These are phyloP conservation scores for Phataginus tricuspis DNA, from an alignment of 2,797 vertebrate species.

Conservation along the genomic window DNA sequence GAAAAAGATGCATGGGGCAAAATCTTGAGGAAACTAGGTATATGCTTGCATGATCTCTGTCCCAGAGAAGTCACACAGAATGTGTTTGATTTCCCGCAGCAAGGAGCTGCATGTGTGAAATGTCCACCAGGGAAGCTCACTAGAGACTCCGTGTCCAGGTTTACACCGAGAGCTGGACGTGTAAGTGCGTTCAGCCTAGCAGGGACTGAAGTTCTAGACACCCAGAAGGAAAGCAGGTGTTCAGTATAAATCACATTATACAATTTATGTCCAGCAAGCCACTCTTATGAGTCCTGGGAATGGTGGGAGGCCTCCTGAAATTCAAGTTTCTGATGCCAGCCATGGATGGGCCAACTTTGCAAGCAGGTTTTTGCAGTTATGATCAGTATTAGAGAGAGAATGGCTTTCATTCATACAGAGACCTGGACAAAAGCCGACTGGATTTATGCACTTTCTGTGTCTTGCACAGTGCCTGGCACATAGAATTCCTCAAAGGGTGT, in stretches of 20 bases:
- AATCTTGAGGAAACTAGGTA: not conserved
- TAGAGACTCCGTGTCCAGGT: not conserved
- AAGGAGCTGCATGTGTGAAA: not conserved
- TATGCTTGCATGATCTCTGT: not conserved
- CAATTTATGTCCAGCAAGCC: not conserved
- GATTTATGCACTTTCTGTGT: not conserved
- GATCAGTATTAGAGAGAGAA: not conserved
- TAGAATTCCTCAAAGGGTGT: not conserved
- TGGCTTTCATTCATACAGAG: not conserved
- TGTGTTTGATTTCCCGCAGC: not conserved
- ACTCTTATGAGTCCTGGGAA: not conserved
- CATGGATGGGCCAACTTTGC: not conserved
- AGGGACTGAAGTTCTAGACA: not conserved
- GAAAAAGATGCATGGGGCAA: not conserved
- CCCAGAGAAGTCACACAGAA: not conserved
- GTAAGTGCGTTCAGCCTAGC: not conserved
- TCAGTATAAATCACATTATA: not conserved
- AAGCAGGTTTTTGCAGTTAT: not conserved
- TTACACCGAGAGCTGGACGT: not conserved
- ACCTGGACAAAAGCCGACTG: not conserved
- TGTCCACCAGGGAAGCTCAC: not conserved
- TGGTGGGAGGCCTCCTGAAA: not conserved
- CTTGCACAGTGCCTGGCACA: not conserved
- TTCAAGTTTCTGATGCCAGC: not conserved
- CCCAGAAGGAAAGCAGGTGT: not conserved